Evolutionary conservation across 2,113 vertebrate genomes (phyloP).

Genomic region (Alectura lathami): DNA sequence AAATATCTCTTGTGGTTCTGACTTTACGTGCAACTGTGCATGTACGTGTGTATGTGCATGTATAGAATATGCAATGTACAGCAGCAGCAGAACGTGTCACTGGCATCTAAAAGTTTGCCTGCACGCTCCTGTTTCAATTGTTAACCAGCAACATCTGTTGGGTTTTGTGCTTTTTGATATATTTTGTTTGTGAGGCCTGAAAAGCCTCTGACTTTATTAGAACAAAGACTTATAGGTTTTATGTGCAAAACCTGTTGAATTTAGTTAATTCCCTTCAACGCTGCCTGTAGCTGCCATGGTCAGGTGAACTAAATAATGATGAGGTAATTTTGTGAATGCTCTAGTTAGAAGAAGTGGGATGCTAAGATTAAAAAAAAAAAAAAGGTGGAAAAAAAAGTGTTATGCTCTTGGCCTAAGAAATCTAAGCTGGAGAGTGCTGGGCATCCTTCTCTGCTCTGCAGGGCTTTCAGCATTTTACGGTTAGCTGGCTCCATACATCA

Average conservation of each 20-base stretch:
- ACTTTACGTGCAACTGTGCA: background rate
- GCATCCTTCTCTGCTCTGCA: background rate
- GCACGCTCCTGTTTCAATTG: background rate
- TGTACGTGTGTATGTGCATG: background rate
- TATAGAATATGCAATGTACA: background rate
- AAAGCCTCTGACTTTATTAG: background rate
- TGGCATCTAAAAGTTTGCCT: background rate
- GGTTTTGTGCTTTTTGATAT: background rate
- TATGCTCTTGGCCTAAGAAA: background rate
- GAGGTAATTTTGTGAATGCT: background rate
- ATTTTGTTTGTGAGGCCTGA: background rate
- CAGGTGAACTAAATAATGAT: background rate
- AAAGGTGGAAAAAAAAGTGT: background rate
- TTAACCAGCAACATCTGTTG: background rate
- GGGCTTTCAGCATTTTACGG: background rate
- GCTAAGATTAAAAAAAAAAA: background rate
- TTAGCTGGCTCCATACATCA: rapidly evolving
- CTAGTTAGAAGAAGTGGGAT: background rate
- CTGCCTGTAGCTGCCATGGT: background rate
- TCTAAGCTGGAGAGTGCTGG: background rate
- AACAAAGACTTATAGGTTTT: background rate
- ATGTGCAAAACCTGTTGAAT: background rate
- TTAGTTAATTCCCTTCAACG: background rate
- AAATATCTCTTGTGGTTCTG: background rate
- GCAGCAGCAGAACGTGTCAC: background rate